Percentiles rank a stretch among this genome's conserved stretches.
Conservation (phyloP, 2,113 vertebrate species). For the Hippotragus niger region DNA sequence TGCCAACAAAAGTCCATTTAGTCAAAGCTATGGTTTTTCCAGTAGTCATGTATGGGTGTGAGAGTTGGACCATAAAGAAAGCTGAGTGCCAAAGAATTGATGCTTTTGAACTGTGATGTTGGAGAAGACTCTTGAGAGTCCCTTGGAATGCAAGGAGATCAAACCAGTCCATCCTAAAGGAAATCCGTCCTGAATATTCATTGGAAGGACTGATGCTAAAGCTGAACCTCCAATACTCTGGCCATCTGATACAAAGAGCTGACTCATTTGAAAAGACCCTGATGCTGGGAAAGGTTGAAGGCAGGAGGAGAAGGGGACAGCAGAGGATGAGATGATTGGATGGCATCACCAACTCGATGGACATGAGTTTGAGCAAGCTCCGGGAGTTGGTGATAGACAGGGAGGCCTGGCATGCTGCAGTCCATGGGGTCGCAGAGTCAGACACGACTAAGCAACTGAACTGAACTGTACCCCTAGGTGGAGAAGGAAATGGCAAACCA, state of each 20-base stretch:
- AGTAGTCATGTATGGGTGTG: not conserved
- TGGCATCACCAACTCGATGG: not conserved
- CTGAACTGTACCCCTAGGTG: not conserved
- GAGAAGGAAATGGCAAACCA: not conserved
- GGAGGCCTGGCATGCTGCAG: not conserved
- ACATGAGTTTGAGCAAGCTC: not conserved
- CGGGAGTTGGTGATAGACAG: not conserved
- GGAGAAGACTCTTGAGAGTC: not conserved
- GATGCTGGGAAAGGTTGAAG: not conserved
- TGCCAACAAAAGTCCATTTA: not conserved
- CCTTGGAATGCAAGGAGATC: not conserved
- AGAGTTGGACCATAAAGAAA: not conserved
- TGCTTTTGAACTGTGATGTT: not conserved
- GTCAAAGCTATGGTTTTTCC: not conserved
- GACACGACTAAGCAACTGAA: not conserved
- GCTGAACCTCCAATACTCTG: not conserved
- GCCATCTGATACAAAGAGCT: not conserved
- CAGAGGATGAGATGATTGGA: not conserved
- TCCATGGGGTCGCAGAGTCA: not conserved
- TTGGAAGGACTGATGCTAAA: not conserved
- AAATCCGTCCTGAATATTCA: not conserved
- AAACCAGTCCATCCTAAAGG: not conserved
- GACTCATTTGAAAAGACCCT: not conserved
- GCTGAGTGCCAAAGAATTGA: not conserved
- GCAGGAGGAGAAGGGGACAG: not conserved